A percentile compares a stretch with the other conserved stretches of the same genome.
These are phyloP conservation scores for Artibeus lituratus DNA, from an alignment of 2,797 vertebrate species.

Conservation along the genomic window DNA sequence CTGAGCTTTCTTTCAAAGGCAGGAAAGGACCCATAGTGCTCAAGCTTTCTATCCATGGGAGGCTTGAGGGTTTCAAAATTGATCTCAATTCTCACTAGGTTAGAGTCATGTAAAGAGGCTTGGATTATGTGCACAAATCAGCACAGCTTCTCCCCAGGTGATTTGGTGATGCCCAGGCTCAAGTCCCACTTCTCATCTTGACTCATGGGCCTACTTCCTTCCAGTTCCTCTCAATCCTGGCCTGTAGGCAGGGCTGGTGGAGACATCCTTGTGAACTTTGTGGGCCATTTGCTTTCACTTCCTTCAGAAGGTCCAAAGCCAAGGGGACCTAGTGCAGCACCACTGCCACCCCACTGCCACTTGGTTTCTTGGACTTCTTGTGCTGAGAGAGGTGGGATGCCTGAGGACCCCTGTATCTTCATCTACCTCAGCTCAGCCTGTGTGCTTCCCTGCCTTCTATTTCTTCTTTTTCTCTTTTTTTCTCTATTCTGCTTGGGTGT, in stretches of 20 bases:
- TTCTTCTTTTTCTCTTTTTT: slow-evolving; percentile 93
- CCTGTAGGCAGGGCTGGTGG: slow-evolving; percentile 77
- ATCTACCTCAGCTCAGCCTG: slow-evolving; percentile 76
- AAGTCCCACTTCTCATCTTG: slow-evolving; percentile 95
- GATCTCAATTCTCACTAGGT: slow-evolving; percentile 95
- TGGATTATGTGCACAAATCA: slow-evolving; percentile 96
- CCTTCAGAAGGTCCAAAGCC: slow-evolving; percentile 63
- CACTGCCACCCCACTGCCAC: slow-evolving; percentile 68
- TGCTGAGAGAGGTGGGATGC: slow-evolving; percentile 76
- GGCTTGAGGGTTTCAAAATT: slow-evolving; percentile 97
- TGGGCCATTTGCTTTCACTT: slow-evolving; percentile 77
- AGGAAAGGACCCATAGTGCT: slow-evolving; percentile 92
- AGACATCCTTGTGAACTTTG: slow-evolving; percentile 81
- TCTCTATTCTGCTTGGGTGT: slow-evolving; percentile 94
- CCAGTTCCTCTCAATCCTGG: slow-evolving; percentile 93
- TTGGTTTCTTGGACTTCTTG: slow-evolving; percentile 84
- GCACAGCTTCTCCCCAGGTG: slow-evolving; percentile 94
- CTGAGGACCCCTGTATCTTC: slow-evolving; percentile 81
- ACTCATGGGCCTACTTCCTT: slow-evolving; percentile 91
- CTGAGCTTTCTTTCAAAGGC: slow-evolving; percentile 92
- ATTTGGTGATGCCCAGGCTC: slow-evolving; percentile 94
- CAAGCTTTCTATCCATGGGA: slow-evolving; percentile 92
- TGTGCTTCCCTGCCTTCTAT: slow-evolving; percentile 89
- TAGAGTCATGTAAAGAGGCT: slow-evolving; percentile 92
- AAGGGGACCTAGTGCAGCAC: background rate